Base-by-base conservation (phyloP, 2,113 vertebrate genomes). In the Alligator mississippiensis region DNA sequence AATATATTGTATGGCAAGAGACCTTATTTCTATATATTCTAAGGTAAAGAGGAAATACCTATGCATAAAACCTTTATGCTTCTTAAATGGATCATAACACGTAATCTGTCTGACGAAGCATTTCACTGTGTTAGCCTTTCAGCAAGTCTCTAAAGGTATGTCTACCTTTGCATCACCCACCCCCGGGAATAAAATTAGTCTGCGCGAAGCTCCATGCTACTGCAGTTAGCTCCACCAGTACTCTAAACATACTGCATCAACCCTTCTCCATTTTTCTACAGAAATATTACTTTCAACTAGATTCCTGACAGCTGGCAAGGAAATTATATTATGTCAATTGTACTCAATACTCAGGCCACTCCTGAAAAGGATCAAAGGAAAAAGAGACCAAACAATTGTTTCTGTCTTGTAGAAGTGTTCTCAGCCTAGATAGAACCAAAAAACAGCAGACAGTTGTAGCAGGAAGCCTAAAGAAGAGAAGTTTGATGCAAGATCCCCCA, bases 351-450 rank as follows among this genome's bases (percentile, higher is more conserved):
- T 66, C 62, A 74, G 19, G 82, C 30, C 6, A 34, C 4, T 0
- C 1, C 58, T 14, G 9, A 80, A 86, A 86, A 60, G 54, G 16
- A n/a, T 77, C 11, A 84, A 47, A 22, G 58, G 47, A 60, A 5
- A 3, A 24, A 63, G 14, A 4, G 2, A 54, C 62, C 66, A 75
- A 62, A 5, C 4, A 5, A 0, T 61, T 47, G 12, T 63, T 63
- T 24, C 17, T 30, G 61, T 25, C 21, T 74, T 84, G 15, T 19
- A 87, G n/a, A 88, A 86, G 14, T 28, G 66, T 22, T 47, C 22
- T 74, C 34, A 38, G 12, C 21, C 68, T 72, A 34, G 19, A 34
- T 9, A 72, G 2, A 72, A 59, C 19, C 38, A 34, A 17, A 28
- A 15, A 19, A 63, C 57, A 89, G 72, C 38, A 70, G 11, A 75